Evolutionary conservation across 2,113 vertebrate genomes (phyloP).

Genomic region (Prionailurus viverrinus): DNA sequence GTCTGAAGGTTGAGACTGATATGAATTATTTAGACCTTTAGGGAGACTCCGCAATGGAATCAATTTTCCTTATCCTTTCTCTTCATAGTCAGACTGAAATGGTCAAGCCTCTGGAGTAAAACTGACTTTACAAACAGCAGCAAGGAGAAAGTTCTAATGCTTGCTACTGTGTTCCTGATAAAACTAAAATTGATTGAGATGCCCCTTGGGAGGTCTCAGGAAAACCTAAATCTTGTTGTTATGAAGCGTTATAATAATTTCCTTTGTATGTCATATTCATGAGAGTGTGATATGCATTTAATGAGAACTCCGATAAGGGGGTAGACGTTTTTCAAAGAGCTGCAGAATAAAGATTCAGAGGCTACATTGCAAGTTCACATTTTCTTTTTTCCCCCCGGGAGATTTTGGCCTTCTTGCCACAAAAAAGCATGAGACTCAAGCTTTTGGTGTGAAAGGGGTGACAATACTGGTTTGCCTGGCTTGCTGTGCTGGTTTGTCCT

Average conservation of each 20-base stretch:
- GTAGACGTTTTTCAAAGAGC: background rate
- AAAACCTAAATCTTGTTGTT: conserved; percentile 67
- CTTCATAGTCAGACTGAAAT: conserved; percentile 61
- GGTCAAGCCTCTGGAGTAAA: conserved; percentile 71
- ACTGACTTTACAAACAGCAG: conserved; percentile 66
- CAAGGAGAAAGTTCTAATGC: conserved; percentile 66
- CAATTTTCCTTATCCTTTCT: conserved; percentile 74
- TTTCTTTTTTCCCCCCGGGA: background rate
- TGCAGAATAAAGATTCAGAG: conserved; percentile 28
- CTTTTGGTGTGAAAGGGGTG: background rate
- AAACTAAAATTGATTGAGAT: conserved; percentile 71
- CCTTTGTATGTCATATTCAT: conserved; percentile 60
- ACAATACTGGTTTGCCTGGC: background rate
- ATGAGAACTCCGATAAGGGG: conserved; percentile 21
- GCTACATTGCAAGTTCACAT: background rate
- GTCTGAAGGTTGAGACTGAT: conserved; percentile 64
- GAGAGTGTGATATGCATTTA: conserved; percentile 63
- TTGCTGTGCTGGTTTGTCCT: background rate
- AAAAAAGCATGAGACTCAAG: background rate
- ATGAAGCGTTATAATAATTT: conserved; percentile 71
- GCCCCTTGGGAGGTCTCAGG: conserved; percentile 33
- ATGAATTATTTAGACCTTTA: conserved; percentile 77
- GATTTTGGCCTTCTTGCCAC: background rate
- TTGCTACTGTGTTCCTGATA: conserved; percentile 68
- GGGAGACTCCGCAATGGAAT: conserved; percentile 69